Percentiles rank a stretch among this genome's conserved stretches.
Conservation (phyloP, 2,888 invertebrate species). For the Pandemis cinnamomeana region DNA sequence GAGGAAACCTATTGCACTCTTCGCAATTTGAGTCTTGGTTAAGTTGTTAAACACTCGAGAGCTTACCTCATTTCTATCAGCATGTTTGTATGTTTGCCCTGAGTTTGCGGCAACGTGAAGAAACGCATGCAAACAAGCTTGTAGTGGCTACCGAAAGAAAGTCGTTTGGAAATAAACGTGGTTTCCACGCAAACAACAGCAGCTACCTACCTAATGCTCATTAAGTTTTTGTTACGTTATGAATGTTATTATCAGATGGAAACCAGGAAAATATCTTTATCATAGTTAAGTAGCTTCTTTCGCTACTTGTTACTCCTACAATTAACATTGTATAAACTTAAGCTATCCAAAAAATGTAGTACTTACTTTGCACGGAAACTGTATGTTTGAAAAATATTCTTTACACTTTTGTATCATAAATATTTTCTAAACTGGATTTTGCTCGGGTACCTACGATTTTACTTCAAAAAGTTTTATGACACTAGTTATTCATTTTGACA, state of each 20-base stretch:
- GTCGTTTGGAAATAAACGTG: neutral
- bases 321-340: no score
- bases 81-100: neutral
- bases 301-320: no score
- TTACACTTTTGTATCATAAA: no score
- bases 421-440: no score
- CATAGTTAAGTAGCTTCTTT: no score
- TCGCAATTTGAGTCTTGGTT: neutral
- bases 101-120: slow-evolving; percentile 1
- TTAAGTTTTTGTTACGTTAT: neutral
- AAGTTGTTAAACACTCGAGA: slow-evolving; percentile 6
- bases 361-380: no score
- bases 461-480: no score
- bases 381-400: no score
- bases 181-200: neutral
- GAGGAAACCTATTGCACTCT: neutral
- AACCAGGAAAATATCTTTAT: neutral
- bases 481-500: neutral
- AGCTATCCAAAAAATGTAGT: no score
- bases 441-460: no score
- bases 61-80: neutral
- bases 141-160: neutral
- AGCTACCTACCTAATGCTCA: neutral
- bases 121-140: slow-evolving; percentile 16
- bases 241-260: neutral